Conservation (phyloP, 2,113 vertebrate genomes). For the Brevimyrus niger region DNA sequence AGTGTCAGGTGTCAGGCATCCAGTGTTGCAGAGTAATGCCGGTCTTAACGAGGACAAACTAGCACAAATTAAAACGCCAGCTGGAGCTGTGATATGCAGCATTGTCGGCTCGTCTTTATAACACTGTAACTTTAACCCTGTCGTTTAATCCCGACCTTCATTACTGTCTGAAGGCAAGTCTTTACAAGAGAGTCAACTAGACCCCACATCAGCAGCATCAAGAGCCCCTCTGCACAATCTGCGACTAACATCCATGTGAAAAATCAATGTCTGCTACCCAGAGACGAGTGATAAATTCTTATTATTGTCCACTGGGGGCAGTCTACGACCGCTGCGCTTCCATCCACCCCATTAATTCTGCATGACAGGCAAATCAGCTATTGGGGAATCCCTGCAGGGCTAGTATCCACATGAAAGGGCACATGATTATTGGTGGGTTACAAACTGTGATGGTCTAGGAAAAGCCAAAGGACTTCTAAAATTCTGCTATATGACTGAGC, state of each 20-base stretch:
- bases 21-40: not conserved
- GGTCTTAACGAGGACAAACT: conserved; percentile 8
- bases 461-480: not conserved
- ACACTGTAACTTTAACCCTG: not conserved
- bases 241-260: not conserved
- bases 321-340: not conserved
- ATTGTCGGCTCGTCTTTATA: not conserved
- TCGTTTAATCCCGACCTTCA: not conserved
- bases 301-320: not conserved
- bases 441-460: not conserved
- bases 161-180: not conserved
- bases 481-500: not conserved
- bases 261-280: not conserved
- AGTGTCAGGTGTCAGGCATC: not conserved
- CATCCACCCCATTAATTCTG: not conserved
- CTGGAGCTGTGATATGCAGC: not conserved
- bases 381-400: not conserved
- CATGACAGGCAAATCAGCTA: not conserved
- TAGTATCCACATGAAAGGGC: not conserved
- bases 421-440: not conserved
- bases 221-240: not conserved
- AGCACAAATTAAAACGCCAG: not conserved
- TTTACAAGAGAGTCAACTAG: not conserved
- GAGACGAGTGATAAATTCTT: not conserved
- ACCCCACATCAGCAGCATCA: not conserved